phyloP scores from a whole-genome alignment of 2,113 vertebrate species.

The Pycnonotus jocosus region DNA sequence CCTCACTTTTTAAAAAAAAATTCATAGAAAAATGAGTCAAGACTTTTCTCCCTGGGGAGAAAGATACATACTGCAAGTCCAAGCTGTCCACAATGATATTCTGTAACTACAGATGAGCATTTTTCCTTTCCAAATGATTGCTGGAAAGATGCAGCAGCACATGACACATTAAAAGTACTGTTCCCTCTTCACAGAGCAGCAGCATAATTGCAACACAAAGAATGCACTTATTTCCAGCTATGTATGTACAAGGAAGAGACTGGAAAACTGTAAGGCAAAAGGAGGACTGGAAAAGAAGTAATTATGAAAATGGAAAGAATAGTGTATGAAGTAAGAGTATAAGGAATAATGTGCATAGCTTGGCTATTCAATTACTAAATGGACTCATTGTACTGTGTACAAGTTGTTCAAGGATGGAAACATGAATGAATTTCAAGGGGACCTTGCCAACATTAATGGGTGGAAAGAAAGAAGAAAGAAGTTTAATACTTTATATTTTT shows the following conservation, averaged over 20 bases:
- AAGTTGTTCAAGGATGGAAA: background rate
- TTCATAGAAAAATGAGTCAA: background rate
- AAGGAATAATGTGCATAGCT: background rate
- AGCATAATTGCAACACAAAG: background rate
- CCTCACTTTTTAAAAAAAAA: background rate
- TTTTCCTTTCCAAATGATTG: background rate
- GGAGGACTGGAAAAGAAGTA: background rate
- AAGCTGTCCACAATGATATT: background rate
- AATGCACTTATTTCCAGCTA: slow-evolving; percentile 8
- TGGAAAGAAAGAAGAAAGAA: background rate
- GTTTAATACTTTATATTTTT: background rate
- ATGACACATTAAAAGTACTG: background rate
- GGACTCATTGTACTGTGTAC: background rate
- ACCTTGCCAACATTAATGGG: background rate
- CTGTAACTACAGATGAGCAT: background rate
- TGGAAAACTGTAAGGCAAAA: background rate
- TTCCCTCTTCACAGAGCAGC: background rate
- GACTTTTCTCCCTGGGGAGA: background rate
- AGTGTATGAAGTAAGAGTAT: background rate
- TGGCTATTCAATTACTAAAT: slow-evolving; percentile 1
- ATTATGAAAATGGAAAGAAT: slow-evolving; percentile 12
- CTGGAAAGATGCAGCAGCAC: background rate
- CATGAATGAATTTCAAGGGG: background rate
- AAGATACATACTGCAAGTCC: background rate
- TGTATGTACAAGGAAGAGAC: background rate